phyloP scores from a whole-genome alignment of 2,888 invertebrate genomes.

The Liopterus haemorrhoidalis region DNA sequence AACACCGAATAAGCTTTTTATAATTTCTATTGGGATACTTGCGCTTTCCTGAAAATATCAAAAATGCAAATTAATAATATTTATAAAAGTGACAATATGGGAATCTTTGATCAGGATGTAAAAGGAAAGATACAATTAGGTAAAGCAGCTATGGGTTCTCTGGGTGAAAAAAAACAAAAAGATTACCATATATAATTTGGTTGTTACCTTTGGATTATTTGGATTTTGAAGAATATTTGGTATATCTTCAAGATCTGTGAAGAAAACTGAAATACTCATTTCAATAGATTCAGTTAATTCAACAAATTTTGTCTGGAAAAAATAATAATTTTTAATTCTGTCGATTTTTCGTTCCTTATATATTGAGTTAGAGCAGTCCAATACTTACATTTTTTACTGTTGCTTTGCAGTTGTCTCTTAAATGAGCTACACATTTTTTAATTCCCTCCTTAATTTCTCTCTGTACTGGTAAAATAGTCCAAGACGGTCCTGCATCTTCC shows the following conservation, averaged over 20 bases:
- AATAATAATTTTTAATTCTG: conserved; percentile 14
- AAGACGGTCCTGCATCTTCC: conserved; percentile 54
- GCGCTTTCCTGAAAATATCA: conserved; percentile 37
- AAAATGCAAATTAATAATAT: conserved; percentile 9
- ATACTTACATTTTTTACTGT: conserved; percentile 42
- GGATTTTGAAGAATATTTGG: conserved; percentile 52
- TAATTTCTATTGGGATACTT: conserved; percentile 36
- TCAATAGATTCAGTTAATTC: conserved; percentile 51
- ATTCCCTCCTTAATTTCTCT: conserved; percentile 50
- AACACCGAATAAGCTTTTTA: conserved; percentile 41
- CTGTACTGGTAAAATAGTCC: conserved; percentile 50
- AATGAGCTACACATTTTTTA: conserved; percentile 47
- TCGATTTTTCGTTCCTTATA: conserved; percentile 6
- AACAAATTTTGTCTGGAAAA: conserved; percentile 48
- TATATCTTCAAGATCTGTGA: conserved; percentile 48
- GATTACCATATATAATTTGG: not conserved
- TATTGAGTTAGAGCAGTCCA: not conserved
- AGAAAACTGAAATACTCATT: conserved; percentile 49
- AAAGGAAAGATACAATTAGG: no score
- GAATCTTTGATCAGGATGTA: no score
- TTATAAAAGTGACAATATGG: no score
- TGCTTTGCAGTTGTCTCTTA: conserved; percentile 48
- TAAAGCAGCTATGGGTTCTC: no score
- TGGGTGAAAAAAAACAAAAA: no score
- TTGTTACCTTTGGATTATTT: conserved; percentile 48